These are phyloP conservation scores for Mesorhabditis belari DNA, from an alignment of 2,888 invertebrate genomes.

Conservation along the genomic window DNA sequence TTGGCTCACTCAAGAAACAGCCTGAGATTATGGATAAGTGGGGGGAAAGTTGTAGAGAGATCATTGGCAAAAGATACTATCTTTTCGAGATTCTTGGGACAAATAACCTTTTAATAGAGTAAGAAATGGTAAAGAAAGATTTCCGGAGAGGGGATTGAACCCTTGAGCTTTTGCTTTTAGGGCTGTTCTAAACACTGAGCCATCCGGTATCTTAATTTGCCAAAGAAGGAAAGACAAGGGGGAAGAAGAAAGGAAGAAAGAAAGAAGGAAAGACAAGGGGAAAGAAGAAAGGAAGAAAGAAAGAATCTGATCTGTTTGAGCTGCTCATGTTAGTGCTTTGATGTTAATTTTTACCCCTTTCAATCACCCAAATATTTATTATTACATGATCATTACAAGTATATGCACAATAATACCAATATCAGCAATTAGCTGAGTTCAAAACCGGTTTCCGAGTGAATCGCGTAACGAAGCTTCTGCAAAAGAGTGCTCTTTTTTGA, in stretches of 20 bases:
- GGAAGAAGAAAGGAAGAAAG: not conserved
- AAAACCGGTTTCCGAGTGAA: conserved; percentile 94
- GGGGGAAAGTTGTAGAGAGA: too few relatives aligned
- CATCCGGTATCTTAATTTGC: too few relatives aligned
- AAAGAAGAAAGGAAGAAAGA: not conserved
- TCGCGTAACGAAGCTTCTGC: conserved; percentile 92
- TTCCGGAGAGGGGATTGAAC: too few relatives aligned
- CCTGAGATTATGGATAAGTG: too few relatives aligned
- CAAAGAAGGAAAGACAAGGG: too few relatives aligned
- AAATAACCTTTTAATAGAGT: too few relatives aligned
- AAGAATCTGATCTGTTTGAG: not conserved
- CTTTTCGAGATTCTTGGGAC: too few relatives aligned
- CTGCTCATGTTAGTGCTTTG: not conserved
- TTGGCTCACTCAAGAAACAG: too few relatives aligned
- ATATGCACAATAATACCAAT: not conserved
- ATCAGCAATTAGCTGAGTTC: conserved; percentile 63
- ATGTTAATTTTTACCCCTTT: not conserved
- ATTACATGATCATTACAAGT: not conserved
- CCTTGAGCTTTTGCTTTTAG: too few relatives aligned
- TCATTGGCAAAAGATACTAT: too few relatives aligned
- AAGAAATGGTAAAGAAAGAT: too few relatives aligned
- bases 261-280: not conserved
- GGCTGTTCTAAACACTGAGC: too few relatives aligned
- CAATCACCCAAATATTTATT: not conserved
- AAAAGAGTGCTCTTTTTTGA: conserved; percentile 86